Evolutionary conservation across 1,140 invertebrate genomes (phyloP), one percentile per base, ranked within the genome.

Genomic region (Cecropterus lyciades): DNA sequence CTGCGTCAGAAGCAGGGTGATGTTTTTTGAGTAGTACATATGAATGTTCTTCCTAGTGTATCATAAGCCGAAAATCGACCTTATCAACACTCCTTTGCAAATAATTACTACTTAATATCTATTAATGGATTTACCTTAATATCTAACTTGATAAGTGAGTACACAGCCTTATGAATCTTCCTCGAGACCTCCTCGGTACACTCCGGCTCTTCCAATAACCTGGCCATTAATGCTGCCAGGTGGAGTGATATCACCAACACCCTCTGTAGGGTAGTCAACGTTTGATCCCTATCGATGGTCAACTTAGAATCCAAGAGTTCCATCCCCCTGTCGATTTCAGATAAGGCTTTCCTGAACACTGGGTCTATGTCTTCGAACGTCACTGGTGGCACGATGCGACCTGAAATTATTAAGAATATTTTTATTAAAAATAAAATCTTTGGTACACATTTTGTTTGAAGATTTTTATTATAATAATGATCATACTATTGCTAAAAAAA

Each of bases 201-300:
- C 67, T 60, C 94, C 77, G 75, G 89, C 73, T 93, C 93, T 53
- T 92, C 93, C 13, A 95, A 77, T 45, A 95, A 80, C n/a, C 93
- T 94, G 17, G 96, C 95, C 71, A 97, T 92, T 14, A 98, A 86
- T 74, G 95, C 96, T 15, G 96, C 95, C 53, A 97, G 89, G 78
- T 98, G 97, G 65, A 98, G 92, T 4, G 97, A 95, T 72, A 98
- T 97, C n/a, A 98, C 95, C 64, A 99, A 90, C 20, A 97, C 95
- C 70, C 97, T 94, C 77, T 97, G 97, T 43, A 98, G 93, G 65
- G 96, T 95, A 24, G 94, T 95, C 42, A 95, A 87, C 79, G 98
- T 97, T 75, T 95, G 93, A 60, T 96, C 95, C 42, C 93, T 91
- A 70, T 93, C 93, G 66, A 95, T 92, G 65, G 92, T 90, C 62